A percentile compares a stretch with the other conserved stretches of the same genome.
Conservation (phyloP, 2,888 invertebrate species). For the Scrobipalpa costella region DNA sequence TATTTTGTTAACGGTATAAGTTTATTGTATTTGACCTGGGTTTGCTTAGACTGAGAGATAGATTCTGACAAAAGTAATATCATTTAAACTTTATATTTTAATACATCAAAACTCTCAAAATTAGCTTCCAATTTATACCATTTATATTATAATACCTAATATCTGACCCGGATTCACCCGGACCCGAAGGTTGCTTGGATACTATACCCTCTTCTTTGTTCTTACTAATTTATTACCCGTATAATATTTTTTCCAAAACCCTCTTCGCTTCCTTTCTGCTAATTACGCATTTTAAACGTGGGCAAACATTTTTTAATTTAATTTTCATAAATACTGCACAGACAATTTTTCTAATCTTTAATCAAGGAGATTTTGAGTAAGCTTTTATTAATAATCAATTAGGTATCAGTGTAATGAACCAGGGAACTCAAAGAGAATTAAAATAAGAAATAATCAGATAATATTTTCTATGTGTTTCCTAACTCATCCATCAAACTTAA, state of each 20-base stretch:
- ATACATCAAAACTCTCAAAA: no score
- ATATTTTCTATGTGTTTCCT: no score
- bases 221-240: conserved; percentile 38
- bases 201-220: conserved; percentile 35
- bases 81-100: no score
- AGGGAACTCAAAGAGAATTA: background rate
- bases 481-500: no score
- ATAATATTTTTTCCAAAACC: conserved; percentile 37
- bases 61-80: no score
- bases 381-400: conserved; percentile 8
- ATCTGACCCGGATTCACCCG: background rate
- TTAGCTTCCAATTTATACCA: background rate
- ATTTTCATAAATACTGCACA: background rate
- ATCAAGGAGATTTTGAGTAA: conserved; percentile 10
- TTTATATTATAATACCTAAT: conserved; percentile 9
- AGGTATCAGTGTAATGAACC: background rate
- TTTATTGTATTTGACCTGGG: background rate
- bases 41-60: background rate
- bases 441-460: background rate
- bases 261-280: conserved; percentile 34
- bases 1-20: no score
- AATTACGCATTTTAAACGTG: conserved; percentile 35
- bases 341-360: background rate
- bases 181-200: conserved; percentile 30
- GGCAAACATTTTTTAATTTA: conserved; percentile 8